phyloP scores from a whole-genome alignment of 2,797 vertebrate species.

The Staurois parvus region DNA sequence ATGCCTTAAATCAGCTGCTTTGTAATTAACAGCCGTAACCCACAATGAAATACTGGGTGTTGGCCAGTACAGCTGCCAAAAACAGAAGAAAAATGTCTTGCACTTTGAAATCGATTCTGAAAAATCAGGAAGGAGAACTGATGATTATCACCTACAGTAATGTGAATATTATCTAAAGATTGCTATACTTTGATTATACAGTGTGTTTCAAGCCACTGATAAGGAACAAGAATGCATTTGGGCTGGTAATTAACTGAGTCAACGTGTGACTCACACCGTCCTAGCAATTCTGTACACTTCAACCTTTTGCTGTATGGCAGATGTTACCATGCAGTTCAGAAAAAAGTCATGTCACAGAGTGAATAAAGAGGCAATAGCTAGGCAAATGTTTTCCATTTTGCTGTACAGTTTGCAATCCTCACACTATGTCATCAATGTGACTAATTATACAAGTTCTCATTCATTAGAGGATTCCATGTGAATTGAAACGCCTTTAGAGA shows the following conservation, averaged over 20 bases:
- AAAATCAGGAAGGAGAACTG: slow-evolving; percentile 19
- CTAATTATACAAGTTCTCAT: background rate
- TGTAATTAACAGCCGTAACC: slow-evolving; percentile 66
- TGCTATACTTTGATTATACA: slow-evolving; percentile 28
- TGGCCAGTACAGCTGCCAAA: slow-evolving; percentile 68
- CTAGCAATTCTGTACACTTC: background rate
- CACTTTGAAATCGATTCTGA: slow-evolving; percentile 58
- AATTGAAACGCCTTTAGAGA: background rate
- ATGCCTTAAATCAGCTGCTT: slow-evolving; percentile 70
- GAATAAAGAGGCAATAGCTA: background rate
- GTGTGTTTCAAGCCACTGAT: slow-evolving; percentile 29
- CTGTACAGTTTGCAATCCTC: background rate
- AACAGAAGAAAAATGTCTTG: slow-evolving; percentile 67
- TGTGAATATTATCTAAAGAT: slow-evolving; percentile 45
- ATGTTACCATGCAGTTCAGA: slow-evolving; percentile 20
- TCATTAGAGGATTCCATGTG: background rate
- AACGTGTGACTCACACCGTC: slow-evolving; percentile 25
- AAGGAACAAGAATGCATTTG: slow-evolving; percentile 29
- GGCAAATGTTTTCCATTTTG: background rate
- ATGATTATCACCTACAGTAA: slow-evolving; percentile 31
- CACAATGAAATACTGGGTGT: slow-evolving; percentile 69
- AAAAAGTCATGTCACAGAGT: slow-evolving; percentile 1
- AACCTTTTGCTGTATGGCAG: slow-evolving; percentile 24
- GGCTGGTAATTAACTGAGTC: slow-evolving; percentile 22
- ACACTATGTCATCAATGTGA: background rate